Conservation (phyloP, 2,113 vertebrate species). For the Oxyruncus cristatus region DNA sequence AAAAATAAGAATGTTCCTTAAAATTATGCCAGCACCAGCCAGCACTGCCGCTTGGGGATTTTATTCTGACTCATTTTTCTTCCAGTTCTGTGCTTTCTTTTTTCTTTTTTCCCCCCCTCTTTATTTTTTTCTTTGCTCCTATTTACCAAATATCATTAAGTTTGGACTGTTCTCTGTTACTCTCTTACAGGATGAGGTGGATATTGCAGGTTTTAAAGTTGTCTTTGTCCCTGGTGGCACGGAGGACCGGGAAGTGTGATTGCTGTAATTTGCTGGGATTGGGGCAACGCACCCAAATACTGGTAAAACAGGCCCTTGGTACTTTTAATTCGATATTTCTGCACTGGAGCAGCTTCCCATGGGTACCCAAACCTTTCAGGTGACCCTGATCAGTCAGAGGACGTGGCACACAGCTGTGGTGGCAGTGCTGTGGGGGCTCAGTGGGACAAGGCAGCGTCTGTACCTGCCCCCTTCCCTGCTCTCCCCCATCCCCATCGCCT, state of each 20-base stretch:
- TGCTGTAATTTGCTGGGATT: not conserved
- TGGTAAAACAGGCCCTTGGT: not conserved
- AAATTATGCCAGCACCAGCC: not conserved
- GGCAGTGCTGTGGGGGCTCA: not conserved
- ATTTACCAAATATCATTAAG: not conserved
- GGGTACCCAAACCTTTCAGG: not conserved
- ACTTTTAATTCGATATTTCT: not conserved
- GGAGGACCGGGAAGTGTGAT: not conserved
- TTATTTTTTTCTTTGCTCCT: not conserved
- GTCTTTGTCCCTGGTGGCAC: not conserved
- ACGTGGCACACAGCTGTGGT: not conserved
- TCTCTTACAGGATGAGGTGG: not conserved
- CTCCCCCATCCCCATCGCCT: not conserved
- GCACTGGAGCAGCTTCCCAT: not conserved
- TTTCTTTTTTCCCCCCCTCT: not conserved
- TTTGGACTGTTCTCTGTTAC: not conserved
- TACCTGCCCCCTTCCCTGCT: not conserved
- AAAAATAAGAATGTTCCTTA: conserved; percentile 24
- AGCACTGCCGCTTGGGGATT: not conserved
- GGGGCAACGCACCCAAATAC: not conserved
- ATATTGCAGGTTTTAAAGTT: not conserved
- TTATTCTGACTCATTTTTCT: conserved; percentile 13
- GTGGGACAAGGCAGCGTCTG: not conserved
- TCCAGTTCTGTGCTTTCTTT: not conserved
- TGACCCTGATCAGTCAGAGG: not conserved